These are phyloP conservation scores for Riptortus pedestris DNA, from an alignment of 1,140 invertebrate species.

Conservation along the genomic window DNA sequence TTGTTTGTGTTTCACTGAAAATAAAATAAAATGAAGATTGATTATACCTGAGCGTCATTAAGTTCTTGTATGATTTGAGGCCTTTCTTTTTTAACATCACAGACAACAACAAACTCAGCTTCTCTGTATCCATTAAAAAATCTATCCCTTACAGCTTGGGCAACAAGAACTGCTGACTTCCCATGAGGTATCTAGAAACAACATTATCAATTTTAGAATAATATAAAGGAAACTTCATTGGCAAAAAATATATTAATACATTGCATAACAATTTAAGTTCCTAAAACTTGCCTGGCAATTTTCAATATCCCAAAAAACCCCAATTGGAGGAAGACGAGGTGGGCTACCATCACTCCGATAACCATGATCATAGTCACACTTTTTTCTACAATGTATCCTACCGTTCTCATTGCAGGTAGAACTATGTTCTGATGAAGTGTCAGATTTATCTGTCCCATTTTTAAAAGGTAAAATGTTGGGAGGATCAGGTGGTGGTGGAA, in stretches of 20 bases:
- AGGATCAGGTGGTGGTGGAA: neutral
- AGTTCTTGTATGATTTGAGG: conserved; percentile 67
- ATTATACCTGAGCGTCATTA: conserved; percentile 70
- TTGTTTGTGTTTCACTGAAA: neutral
- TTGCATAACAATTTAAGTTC: too few species aligned
- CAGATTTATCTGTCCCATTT: neutral
- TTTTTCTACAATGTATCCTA: neutral
- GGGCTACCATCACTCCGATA: conserved; percentile 26
- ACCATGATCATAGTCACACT: conserved; percentile 10
- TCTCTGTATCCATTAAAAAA: conserved; percentile 68
- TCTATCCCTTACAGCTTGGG: conserved; percentile 62
- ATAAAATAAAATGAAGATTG: neutral
- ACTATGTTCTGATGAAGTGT: conserved; percentile 4
- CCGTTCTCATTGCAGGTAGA: neutral
- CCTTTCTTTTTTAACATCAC: conserved; percentile 63
- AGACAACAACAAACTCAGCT: conserved; percentile 69
- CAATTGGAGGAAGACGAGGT: conserved; percentile 52
- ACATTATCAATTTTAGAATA: conserved; percentile 3
- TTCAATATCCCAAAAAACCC: conserved; percentile 90
- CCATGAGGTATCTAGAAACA: conserved; percentile 59
- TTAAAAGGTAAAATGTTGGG: neutral
- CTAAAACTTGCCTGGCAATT: conserved; percentile 51
- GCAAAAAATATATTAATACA: conserved; percentile 49
- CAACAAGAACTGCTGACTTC: conserved; percentile 66
- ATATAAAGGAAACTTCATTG: conserved; percentile 67